Evolutionary conservation across 2,797 vertebrate species (phyloP).

Genomic region (Anomalospiza imberbis): DNA sequence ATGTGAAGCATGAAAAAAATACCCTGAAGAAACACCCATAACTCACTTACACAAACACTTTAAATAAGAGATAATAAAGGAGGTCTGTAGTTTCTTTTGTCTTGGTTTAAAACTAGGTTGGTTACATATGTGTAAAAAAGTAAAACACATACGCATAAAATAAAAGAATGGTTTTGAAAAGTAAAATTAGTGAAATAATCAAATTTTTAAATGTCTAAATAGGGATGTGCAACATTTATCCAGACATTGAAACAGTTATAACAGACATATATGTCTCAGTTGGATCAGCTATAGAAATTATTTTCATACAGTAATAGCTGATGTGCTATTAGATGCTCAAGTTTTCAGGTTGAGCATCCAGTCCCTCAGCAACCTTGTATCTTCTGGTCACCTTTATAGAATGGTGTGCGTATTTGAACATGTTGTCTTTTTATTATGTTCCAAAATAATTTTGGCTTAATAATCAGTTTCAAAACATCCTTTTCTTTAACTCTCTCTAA

Average conservation of each 20-base stretch:
- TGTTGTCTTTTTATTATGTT: not conserved
- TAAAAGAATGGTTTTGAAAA: not conserved
- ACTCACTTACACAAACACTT: not conserved
- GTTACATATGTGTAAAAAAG: not conserved
- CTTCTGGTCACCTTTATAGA: not conserved
- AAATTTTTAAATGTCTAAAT: not conserved
- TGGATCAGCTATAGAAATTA: not conserved
- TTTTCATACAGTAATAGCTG: not conserved
- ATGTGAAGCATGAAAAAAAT: not conserved
- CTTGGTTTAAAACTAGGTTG: not conserved
- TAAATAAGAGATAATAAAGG: not conserved
- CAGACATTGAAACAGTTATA: not conserved
- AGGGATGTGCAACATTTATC: not conserved
- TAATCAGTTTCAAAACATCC: not conserved
- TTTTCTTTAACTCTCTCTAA: not conserved
- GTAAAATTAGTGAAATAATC: not conserved
- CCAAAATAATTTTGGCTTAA: not conserved
- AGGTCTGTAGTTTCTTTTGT: not conserved
- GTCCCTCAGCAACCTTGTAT: not conserved
- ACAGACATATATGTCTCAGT: not conserved
- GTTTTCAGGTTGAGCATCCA: not conserved
- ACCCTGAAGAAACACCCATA: not conserved
- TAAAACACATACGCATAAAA: fast-evolving
- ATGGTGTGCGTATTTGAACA: not conserved
- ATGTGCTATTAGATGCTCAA: not conserved